Conservation (phyloP, 2,888 invertebrate species). For the Esperia sulphurella region DNA sequence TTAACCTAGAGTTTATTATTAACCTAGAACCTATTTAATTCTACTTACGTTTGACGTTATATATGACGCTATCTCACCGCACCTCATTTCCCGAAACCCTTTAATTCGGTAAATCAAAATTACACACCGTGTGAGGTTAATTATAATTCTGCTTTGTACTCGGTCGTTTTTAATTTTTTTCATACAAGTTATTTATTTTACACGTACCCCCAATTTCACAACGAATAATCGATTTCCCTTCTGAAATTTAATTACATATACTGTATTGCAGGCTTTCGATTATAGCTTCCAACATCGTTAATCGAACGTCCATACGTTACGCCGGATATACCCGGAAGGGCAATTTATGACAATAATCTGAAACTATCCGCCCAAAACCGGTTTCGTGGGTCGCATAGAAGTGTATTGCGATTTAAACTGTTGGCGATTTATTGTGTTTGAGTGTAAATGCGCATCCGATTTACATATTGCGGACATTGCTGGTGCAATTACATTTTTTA, state of each 20-base stretch:
- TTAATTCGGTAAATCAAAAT: no score
- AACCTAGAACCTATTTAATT: no score
- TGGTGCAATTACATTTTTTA: conserved; percentile 7
- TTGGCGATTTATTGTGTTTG: conserved; percentile 47
- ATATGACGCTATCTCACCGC: no score
- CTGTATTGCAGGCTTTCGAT: conserved; percentile 45
- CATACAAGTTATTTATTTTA: no score
- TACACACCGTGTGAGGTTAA: no score
- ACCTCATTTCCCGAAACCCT: no score
- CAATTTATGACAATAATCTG: conserved; percentile 71
- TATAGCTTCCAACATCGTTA: conserved; percentile 44
- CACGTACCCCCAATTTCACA: not conserved
- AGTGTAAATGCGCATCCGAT: conserved; percentile 36
- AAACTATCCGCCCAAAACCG: conserved; percentile 46
- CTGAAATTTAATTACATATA: conserved; percentile 41
- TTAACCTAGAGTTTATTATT: no score
- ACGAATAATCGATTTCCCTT: conserved; percentile 32
- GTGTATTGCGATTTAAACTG: conserved; percentile 49
- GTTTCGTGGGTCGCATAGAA: conserved; percentile 51
- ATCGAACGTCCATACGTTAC: conserved; percentile 49
- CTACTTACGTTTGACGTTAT: no score
- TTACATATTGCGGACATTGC: conserved; percentile 27
- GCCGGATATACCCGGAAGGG: conserved; percentile 30
- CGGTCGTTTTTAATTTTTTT: no score
- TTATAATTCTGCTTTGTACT: no score